phyloP scores from a whole-genome alignment of 2,888 invertebrate species.

The Epinotia nisella region DNA sequence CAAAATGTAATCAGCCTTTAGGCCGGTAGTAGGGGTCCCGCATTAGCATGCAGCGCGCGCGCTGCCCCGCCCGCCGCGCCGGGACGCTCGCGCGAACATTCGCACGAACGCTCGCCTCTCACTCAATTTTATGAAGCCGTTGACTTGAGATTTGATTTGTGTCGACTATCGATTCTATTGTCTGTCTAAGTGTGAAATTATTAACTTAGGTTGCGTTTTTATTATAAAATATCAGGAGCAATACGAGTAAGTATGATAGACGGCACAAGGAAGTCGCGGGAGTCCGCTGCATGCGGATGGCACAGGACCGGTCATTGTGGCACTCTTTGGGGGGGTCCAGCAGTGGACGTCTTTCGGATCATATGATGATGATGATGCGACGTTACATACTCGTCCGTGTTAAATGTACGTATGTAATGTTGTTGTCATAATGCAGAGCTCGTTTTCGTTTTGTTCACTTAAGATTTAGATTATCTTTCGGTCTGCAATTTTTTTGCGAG shows the following conservation, averaged over 20 bases:
- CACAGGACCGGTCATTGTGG: too few relatives aligned
- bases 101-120: conserved; percentile 50
- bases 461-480: background rate
- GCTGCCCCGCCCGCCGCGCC: conserved; percentile 50
- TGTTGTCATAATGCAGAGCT: background rate
- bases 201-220: background rate
- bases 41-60: conserved; percentile 70
- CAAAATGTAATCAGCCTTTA: background rate
- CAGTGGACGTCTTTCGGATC: too few relatives aligned
- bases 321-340: too few relatives aligned
- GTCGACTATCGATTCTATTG: conserved; percentile 1
- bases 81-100: conserved; percentile 25
- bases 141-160: conserved; percentile 33
- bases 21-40: conserved; percentile 35
- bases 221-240: background rate
- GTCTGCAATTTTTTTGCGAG: background rate
- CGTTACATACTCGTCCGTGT: background rate
- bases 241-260: background rate
- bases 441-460: background rate
- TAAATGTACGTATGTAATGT: background rate
- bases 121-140: conserved; percentile 28
- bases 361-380: background rate
- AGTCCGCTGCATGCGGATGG: too few relatives aligned
- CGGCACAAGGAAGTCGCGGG: too few relatives aligned
- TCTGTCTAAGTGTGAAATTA: background rate